Conservation (phyloP, 2,797 vertebrate species). For the Telmatherina bonti region DNA sequence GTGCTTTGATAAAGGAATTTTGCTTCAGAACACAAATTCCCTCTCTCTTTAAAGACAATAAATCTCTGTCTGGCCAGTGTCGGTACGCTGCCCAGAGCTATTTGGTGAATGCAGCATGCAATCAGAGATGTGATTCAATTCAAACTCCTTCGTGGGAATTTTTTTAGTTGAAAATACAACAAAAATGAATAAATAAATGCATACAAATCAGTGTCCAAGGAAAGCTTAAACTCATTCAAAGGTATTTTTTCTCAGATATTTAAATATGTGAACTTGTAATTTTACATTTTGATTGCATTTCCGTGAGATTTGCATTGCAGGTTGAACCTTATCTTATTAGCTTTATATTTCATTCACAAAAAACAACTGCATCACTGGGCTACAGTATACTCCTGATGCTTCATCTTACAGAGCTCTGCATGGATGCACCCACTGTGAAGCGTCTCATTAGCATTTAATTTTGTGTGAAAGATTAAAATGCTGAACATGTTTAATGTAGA, state of each 20-base stretch:
- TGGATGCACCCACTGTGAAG: too few species aligned
- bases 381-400: neutral
- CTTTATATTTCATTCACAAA: neutral
- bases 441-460: too few species aligned
- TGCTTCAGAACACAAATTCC: constrained; percentile 53
- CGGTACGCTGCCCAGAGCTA: constrained; percentile 15
- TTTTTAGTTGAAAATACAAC: neutral
- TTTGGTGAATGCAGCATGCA: constrained; percentile 29
- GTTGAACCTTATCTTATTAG: too few species aligned
- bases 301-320: neutral
- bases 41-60: constrained; percentile 24
- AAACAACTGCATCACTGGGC: neutral
- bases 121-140: constrained; percentile 13
- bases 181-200: neutral
- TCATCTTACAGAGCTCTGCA: too few species aligned
- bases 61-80: constrained; percentile 40
- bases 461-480: too few species aligned
- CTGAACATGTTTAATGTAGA: too few species aligned
- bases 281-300: neutral
- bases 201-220: neutral
- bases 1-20: constrained; percentile 26
- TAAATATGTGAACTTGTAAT: neutral
- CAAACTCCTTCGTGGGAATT: neutral
- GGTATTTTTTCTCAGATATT: neutral
- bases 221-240: neutral